Conservation (phyloP, 2,797 vertebrate species). For the Steatocranus sp. region DNA sequence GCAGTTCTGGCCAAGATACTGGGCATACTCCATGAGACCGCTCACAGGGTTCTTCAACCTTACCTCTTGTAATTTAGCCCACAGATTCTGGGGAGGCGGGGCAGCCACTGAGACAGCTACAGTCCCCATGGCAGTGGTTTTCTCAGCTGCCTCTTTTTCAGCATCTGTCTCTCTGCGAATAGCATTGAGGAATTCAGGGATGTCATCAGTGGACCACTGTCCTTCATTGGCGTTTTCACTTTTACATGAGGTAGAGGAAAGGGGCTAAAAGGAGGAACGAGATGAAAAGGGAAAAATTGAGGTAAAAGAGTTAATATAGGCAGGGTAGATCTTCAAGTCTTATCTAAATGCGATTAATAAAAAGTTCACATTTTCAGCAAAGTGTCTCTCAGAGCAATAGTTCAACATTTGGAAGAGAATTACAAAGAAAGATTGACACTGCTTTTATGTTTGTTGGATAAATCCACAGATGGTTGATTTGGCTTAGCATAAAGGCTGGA, state of each 20-base stretch:
- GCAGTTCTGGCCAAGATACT: slow-evolving; percentile 86
- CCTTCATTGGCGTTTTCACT: slow-evolving; percentile 22
- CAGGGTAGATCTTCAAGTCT: not conserved
- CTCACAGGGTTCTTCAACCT: slow-evolving; percentile 91
- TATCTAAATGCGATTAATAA: not conserved
- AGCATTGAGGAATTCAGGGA: slow-evolving; percentile 85
- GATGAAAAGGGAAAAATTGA: not conserved
- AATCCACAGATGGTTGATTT: not conserved
- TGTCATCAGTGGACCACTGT: slow-evolving; percentile 89
- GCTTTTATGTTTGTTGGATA: not conserved
- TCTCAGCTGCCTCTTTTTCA: slow-evolving; percentile 30
- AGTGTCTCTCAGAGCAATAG: not conserved
- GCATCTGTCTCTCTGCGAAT: slow-evolving; percentile 73
- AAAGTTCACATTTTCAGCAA: not conserved
- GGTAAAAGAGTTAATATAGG: not conserved
- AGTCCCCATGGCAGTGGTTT: slow-evolving; percentile 44
- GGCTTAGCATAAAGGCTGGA: not conserved
- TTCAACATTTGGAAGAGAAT: not conserved
- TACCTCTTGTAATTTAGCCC: slow-evolving; percentile 84
- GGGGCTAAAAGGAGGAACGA: not conserved
- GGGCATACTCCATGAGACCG: slow-evolving; percentile 89
- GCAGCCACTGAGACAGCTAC: slow-evolving; percentile 79
- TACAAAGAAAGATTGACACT: not conserved
- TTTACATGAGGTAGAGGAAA: not conserved
- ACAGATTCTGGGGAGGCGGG: slow-evolving; percentile 74